A percentile compares a stretch with the other conserved stretches of the same genome.
Conservation (phyloP, 2,797 vertebrate species). For the Aselliscus stoliczkanus region DNA sequence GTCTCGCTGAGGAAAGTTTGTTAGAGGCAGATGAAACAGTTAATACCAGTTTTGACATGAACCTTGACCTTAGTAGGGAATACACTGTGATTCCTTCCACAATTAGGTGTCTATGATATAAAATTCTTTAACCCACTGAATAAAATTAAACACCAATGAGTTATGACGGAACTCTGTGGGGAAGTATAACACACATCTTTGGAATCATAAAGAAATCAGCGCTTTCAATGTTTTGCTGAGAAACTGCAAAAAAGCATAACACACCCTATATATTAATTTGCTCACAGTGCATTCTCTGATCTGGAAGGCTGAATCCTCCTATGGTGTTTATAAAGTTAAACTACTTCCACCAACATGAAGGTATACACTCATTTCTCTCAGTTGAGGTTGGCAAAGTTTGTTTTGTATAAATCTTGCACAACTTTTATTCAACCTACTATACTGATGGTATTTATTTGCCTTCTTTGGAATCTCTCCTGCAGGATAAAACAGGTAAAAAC, state of each 20-base stretch:
- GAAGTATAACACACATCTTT: not conserved
- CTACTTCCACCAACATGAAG: not conserved
- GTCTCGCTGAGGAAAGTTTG: not conserved
- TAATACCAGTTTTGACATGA: not conserved
- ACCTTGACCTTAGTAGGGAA: not conserved
- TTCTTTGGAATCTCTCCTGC: conserved; percentile 65
- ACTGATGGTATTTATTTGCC: conserved; percentile 65
- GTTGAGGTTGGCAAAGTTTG: conserved; percentile 61
- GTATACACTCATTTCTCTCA: conserved; percentile 45
- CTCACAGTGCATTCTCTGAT: not conserved
- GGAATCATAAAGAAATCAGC: not conserved
- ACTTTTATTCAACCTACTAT: conserved; percentile 62
- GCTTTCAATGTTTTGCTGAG: not conserved
- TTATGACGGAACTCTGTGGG: not conserved
- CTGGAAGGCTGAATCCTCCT: not conserved
- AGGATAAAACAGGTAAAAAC: conserved; percentile 64
- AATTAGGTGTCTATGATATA: not conserved
- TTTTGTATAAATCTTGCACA: conserved; percentile 69
- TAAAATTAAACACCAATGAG: not conserved
- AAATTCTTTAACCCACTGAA: not conserved
- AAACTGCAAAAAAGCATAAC: not conserved
- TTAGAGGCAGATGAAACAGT: not conserved
- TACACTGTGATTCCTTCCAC: not conserved
- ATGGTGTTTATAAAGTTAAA: not conserved
- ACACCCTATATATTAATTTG: not conserved